These are phyloP conservation scores for Lepidurus couesii DNA, from an alignment of 1,140 invertebrate species.

Conservation along the genomic window DNA sequence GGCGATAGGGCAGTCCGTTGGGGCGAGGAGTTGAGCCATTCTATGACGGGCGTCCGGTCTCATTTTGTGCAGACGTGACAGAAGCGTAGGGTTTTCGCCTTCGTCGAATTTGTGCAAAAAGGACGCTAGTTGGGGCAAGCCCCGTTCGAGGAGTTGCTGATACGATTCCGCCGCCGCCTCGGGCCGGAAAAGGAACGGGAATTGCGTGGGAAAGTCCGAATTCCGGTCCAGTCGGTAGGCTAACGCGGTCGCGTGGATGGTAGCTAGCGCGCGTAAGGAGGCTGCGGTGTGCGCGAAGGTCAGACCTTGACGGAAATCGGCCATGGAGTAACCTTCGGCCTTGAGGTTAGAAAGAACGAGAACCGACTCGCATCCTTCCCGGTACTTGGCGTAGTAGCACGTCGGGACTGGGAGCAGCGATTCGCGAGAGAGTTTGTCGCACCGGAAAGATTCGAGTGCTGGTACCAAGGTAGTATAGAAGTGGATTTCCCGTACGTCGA, in stretches of 20 bases:
- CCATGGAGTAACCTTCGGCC: slow-evolving; percentile 49
- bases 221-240: slow-evolving; percentile 32
- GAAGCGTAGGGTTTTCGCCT: slow-evolving; percentile 45
- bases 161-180: slow-evolving; percentile 67
- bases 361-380: slow-evolving; percentile 49
- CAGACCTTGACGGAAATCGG: slow-evolving; percentile 61
- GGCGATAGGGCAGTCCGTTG: slow-evolving; percentile 56
- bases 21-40: slow-evolving; percentile 58
- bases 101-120: slow-evolving; percentile 34
- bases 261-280: slow-evolving; percentile 61
- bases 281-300: slow-evolving; percentile 57
- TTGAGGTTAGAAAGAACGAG: slow-evolving; percentile 58
- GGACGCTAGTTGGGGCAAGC: slow-evolving; percentile 57
- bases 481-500: slow-evolving; percentile 71
- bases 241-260: slow-evolving; percentile 56
- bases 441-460: slow-evolving; percentile 54
- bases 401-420: slow-evolving; percentile 53
- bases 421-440: slow-evolving; percentile 42
- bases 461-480: slow-evolving; percentile 68
- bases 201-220: slow-evolving; percentile 30
- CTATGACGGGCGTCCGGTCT: slow-evolving; percentile 55
- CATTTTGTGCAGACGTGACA: slow-evolving; percentile 51
- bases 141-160: slow-evolving; percentile 65
- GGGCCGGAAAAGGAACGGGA: slow-evolving; percentile 63
- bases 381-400: slow-evolving; percentile 60